Evolutionary conservation across 2,888 invertebrate species (phyloP), one percentile per base, ranked within the genome.

Genomic region (Cheilosia scutellata): DNA sequence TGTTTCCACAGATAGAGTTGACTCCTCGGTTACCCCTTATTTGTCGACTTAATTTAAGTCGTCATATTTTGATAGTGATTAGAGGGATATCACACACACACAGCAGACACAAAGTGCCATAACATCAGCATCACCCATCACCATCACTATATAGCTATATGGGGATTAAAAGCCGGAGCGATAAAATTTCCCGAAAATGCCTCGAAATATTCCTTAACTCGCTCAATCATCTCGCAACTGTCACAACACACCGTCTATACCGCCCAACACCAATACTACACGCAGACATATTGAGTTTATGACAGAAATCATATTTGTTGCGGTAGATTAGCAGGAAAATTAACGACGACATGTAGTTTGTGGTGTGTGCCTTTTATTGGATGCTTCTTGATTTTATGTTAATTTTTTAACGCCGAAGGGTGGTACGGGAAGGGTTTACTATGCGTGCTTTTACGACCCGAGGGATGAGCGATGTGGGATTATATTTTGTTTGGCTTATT

Each of bases 281-380:
- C 31, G 25, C 79, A 58, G 40, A 78, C 87, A 87, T 87, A 87
- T 82, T 87, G 87, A 77, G 77, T 78, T 87, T 87, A 87, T 87
- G 87, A 87, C 87, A 87, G 82, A 87, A 87, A 87, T 87, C 87
- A 87, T 87, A 87, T 87, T 87, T 78, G 87, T 51, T 87, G 72
- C 87, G 87, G 87, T 87, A 82, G 87, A 87, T 87, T 87, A 87
- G 87, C 82, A 78, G 74, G 60, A 82, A 76, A 74, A 87, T 87
- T 87, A 87, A 87, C 87, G 82, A 82, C 76, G 82, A 82, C 86
- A 66, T 80, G 76, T 72, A 86, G 77, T 76, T 84, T 72, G 76
- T 86, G 74, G 47, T 70, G 74, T 75, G 74, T 84, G 65, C 51
- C 62, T 74, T 70, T 66, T 68, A 71, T 58, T 27, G 66, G 80